Conservation (phyloP, 2,797 vertebrate genomes). For the Parambassis ranga region DNA sequence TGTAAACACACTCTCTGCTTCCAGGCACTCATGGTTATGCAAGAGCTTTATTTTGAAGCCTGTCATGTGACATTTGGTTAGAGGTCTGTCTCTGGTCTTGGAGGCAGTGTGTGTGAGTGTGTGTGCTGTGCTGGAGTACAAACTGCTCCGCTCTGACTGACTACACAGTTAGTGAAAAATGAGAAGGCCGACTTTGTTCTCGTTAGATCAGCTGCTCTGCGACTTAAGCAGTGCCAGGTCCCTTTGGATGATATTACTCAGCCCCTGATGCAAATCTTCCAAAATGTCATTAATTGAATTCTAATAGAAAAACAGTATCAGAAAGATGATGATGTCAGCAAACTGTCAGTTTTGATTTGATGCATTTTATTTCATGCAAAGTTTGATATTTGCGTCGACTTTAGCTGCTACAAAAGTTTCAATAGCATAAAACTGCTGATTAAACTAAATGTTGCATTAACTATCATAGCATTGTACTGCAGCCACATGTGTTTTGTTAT, state of each 20-base stretch:
- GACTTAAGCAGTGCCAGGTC: slow-evolving; percentile 1
- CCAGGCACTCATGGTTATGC: slow-evolving; percentile 55
- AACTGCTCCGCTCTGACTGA: slow-evolving; percentile 31
- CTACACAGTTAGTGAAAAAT: slow-evolving; percentile 2
- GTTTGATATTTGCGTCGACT: neutral
- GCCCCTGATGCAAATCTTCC: slow-evolving; percentile 6
- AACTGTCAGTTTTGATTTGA: neutral
- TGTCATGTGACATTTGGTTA: slow-evolving; percentile 66
- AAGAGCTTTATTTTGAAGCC: slow-evolving; percentile 65
- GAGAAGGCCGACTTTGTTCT: slow-evolving; percentile 18
- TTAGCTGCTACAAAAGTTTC: neutral
- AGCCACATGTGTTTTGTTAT: neutral
- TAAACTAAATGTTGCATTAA: neutral
- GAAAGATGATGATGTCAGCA: neutral
- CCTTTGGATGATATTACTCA: slow-evolving; percentile 2
- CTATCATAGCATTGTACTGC: neutral
- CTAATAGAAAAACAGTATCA: neutral
- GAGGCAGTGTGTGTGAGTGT: neutral
- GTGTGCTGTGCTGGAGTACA: slow-evolving; percentile 7
- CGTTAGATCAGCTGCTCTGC: slow-evolving; percentile 17
- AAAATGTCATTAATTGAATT: neutral
- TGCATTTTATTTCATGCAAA: neutral
- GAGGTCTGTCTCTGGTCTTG: slow-evolving; percentile 37
- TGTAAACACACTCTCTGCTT: slow-evolving; percentile 53
- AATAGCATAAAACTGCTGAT: neutral